Base-by-base conservation (phyloP, 2,888 invertebrate species). In the Xanthia togata region DNA sequence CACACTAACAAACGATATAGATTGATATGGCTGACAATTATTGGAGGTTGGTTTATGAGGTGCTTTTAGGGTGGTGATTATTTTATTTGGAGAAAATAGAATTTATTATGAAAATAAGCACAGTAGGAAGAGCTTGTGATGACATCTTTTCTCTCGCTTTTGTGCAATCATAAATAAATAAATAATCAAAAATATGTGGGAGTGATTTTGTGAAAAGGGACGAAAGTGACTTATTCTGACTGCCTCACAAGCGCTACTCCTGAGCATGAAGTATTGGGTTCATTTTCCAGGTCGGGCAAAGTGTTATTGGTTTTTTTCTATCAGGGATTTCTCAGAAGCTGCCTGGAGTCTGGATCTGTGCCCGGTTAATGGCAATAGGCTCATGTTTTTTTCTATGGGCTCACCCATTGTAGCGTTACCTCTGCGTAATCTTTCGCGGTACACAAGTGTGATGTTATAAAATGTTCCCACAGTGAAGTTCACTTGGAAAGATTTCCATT, bases 1-100 rank as follows among this genome's bases (percentile, higher is more conserved):
- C 59, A 72, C 50, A 83, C 74, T 84, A 88, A 87, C 84, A 87
- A 82, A 79, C 62, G n/a, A 70, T 79, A 50, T 55, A 70, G 50
- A 87, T 70, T 70, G 53, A 71, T 70, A 62, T 50, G 41, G 57
- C 5, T 62, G 64, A 78, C 38, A 50, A 57, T 68, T 71, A 75
- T 64, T 57, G 31, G 38, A 17, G 31, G 31, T 31, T 31, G 31
- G 31, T 31, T 2, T 31, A 31, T 2, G 31, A 31, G 60, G 67
- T 35, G 55, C 53, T 11, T 47, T n/a, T 60, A 60, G 0, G 6
- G n/a, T n/a, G 68, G 11, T 20, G 6, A 44, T 44, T 68, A 31
- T 23, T 70, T 70, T 44, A 44, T 67, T 70, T 70, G 5, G 14
- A 44, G 14, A 23, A 31, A 65, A 14, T 14, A 31, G 0, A 64